phyloP scores from a whole-genome alignment of 2,797 vertebrate species.

The Microctenopoma stevenorrisi region DNA sequence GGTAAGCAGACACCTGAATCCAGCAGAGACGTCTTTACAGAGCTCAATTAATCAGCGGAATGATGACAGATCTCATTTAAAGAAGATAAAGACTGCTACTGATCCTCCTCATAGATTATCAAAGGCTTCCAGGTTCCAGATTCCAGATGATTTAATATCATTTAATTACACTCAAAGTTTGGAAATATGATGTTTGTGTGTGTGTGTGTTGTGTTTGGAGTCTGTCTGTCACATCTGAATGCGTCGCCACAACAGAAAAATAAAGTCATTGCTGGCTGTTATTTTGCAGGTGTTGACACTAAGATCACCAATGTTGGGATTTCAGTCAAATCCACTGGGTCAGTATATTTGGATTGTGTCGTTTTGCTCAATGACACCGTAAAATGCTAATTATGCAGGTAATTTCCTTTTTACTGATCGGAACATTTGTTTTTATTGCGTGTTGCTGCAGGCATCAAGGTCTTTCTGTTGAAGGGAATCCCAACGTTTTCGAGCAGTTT shows the following conservation, averaged over 20 bases:
- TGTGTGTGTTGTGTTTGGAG: background rate
- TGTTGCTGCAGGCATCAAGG: conserved; percentile 89
- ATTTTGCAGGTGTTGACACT: conserved; percentile 90
- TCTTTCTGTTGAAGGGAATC: conserved; percentile 87
- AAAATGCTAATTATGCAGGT: conserved; percentile 53
- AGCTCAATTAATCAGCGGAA: background rate
- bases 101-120: no score
- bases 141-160: no score
- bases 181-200: no score
- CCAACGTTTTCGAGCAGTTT: conserved; percentile 90
- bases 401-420: conserved; percentile 49
- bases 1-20: conserved; percentile 76
- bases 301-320: conserved; percentile 92
- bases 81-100: background rate
- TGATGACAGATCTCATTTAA: background rate
- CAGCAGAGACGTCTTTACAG: background rate
- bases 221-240: conserved; percentile 8
- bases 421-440: conserved; percentile 15
- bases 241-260: conserved; percentile 19
- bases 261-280: conserved; percentile 42
- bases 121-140: no score
- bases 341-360: conserved; percentile 65
- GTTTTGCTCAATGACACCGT: conserved; percentile 37
- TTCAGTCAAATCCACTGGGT: conserved; percentile 91
- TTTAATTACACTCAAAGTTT: no score